Base-by-base conservation (phyloP, 1,140 invertebrate species). In the Bombyx mandarina region DNA sequence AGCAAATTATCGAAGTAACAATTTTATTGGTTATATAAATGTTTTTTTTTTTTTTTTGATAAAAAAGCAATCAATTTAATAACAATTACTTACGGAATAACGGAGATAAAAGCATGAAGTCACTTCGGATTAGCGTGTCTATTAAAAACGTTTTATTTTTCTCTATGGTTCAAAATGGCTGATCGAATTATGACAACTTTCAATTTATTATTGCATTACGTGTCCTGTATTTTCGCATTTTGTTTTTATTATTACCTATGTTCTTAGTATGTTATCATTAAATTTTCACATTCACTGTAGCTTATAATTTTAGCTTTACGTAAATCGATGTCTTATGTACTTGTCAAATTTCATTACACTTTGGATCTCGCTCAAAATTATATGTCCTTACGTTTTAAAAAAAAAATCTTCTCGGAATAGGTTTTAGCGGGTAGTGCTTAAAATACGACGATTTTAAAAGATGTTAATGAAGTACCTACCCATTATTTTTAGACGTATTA, bases 281-380 rank as follows among this genome's bases (percentile, higher is more conserved):
- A 51, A 51, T 51, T 51, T 51, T 35, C 26, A 35, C 42, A 51
- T 22, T 51, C 42, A 51, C n/a, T 51, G 26, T 50, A 22, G 26
- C 12, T 50, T 50, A 26, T 26, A 50, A 50, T 7, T 51, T 51
- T 51, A 51, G 22, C 42, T 51, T 51, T 51, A 9, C 50, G 50
- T 51, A 18, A 18, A 18, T 18, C 12, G 12, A 51, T 26, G 26
- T 51, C 42, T 51, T 67, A 60, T 53, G 61, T 77, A 77, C 61
- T 75, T 73, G 64, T 67, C 55, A 69, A 68, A 71, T 65, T 76
- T 71, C 61, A 71, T 57, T 67, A 72, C 63, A 44, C 45, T 82
- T 79, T 72, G 75, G 79, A 80, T 82, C 75, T 81, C 75, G 75
- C 69, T 73, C 79, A 77, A 79, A 79, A 79, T 78, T 80, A 67